Evolutionary conservation across 2,113 vertebrate genomes (phyloP).

Genomic region (Scopus umbretta): DNA sequence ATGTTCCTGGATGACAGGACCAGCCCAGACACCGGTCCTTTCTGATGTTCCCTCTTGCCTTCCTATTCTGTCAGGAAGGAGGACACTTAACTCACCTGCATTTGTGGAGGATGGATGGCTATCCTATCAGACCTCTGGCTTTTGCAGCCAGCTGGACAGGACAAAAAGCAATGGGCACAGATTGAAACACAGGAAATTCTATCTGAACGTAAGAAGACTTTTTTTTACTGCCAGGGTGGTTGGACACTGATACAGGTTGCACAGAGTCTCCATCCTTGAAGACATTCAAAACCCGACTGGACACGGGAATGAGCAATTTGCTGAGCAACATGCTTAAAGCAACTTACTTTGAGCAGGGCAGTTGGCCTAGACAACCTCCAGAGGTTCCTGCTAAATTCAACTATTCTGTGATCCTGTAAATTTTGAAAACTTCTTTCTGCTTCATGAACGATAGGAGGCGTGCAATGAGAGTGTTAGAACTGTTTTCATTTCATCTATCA

Average conservation of each 20-base stretch:
- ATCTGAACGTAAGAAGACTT: not conserved
- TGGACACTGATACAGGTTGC: not conserved
- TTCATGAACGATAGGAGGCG: not conserved
- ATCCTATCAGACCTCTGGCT: not conserved
- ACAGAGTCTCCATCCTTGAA: not conserved
- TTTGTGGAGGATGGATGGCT: not conserved
- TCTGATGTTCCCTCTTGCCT: not conserved
- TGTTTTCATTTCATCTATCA: not conserved
- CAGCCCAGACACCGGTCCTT: not conserved
- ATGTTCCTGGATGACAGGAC: not conserved
- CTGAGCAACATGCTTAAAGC: not conserved
- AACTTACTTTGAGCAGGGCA: not conserved
- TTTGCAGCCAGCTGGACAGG: not conserved
- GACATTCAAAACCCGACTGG: not conserved
- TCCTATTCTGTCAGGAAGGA: not conserved
- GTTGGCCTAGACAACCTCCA: not conserved
- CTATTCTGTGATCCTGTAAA: not conserved
- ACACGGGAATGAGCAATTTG: not conserved
- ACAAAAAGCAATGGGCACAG: not conserved
- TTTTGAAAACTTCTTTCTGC: not conserved
- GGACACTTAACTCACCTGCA: not conserved
- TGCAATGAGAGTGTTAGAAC: not conserved
- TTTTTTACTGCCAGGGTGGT: not conserved
- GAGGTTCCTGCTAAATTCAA: not conserved
- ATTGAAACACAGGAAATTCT: not conserved